These are phyloP conservation scores for Colistium nudipinnis DNA, from an alignment of 2,113 vertebrate genomes.

Conservation along the genomic window DNA sequence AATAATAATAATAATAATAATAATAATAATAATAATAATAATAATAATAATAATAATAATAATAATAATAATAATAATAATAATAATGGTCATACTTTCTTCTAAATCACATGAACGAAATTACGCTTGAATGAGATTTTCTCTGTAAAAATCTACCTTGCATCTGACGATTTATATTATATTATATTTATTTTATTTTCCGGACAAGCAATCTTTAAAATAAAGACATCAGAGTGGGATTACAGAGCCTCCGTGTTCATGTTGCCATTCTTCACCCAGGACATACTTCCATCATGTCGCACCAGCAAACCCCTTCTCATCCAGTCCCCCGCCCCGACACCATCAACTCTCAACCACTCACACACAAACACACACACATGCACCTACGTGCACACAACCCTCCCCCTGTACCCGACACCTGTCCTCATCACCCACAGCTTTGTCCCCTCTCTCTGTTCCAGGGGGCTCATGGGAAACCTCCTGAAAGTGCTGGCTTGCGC, in stretches of 20 bases:
- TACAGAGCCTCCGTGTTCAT: slow-evolving; percentile 66
- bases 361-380: slow-evolving; percentile 46
- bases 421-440: slow-evolving; percentile 84
- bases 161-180: no score
- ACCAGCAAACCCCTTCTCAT: slow-evolving; percentile 61
- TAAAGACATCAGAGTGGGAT: slow-evolving; percentile 56
- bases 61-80: no score
- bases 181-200: no score
- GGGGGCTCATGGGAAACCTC: slow-evolving; percentile 96
- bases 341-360: slow-evolving; percentile 41
- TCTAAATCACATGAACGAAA: no score
- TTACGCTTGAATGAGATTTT: no score
- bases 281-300: slow-evolving; percentile 56
- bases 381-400: slow-evolving; percentile 62
- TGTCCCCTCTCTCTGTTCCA: slow-evolving; percentile 93
- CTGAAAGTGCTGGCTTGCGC: slow-evolving; percentile 96
- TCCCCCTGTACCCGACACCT: slow-evolving; percentile 63
- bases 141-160: no score
- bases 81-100: no score
- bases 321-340: slow-evolving; percentile 45
- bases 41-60: no score
- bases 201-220: background rate
- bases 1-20: no score
- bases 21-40: no score
- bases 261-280: slow-evolving; percentile 72